Evolutionary conservation across 2,888 invertebrate genomes (phyloP).

Genomic region (Cryptus viduatorius): DNA sequence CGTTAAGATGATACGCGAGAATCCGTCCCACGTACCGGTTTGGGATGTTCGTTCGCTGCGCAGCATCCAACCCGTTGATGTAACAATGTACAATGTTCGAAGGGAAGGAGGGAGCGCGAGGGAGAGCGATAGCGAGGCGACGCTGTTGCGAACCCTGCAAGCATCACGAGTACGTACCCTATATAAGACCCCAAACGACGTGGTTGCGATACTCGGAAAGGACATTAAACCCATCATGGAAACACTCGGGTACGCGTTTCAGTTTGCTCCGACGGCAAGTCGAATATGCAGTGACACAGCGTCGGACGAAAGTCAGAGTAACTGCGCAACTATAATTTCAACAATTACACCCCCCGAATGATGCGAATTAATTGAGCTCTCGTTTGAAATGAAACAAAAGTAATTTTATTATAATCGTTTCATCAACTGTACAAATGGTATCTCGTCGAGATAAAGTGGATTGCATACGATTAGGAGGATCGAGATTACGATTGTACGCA

Average conservation of each 20-base stretch:
- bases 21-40: conserved; percentile 30
- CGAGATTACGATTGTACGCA: not conserved
- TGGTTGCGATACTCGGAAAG: conserved; percentile 29
- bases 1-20: conserved; percentile 76
- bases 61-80: conserved; percentile 35
- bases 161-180: not conserved
- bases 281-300: not conserved
- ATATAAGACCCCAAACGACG: conserved; percentile 39
- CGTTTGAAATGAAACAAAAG: not conserved
- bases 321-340: not conserved
- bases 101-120: not conserved
- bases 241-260: not conserved
- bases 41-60: conserved; percentile 13
- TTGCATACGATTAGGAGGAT: not conserved
- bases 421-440: not conserved
- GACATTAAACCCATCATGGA: conserved; percentile 31
- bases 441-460: not conserved
- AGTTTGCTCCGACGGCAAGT: not conserved
- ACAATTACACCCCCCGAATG: not conserved
- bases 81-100: conserved; percentile 27
- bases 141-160: not conserved
- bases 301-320: not conserved
- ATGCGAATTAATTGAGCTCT: conserved; percentile 7
- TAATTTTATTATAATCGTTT: conserved; percentile 24
- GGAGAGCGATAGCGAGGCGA: not conserved